A percentile compares a stretch with the other conserved stretches of the same genome.
Conservation (phyloP, 1,140 invertebrate genomes). For the Augochlora pura region DNA sequence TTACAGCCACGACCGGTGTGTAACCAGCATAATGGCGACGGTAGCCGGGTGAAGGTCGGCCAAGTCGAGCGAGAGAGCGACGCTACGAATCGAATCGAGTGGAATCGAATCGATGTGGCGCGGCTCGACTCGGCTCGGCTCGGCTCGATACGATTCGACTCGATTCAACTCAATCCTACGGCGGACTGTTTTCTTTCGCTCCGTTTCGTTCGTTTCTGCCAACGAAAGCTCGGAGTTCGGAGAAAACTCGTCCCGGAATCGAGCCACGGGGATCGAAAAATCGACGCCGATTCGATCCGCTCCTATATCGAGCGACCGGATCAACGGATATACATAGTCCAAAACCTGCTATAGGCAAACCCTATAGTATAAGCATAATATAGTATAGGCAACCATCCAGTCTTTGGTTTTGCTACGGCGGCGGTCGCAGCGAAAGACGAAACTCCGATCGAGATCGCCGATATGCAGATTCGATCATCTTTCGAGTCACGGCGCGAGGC, state of each 20-base stretch:
- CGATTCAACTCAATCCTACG: too few species aligned
- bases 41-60: conserved; percentile 69
- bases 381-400: conserved; percentile 27
- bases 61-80: conserved; percentile 63
- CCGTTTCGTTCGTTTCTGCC: background rate
- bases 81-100: conserved; percentile 24
- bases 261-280: background rate
- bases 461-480: conserved; percentile 29
- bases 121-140: conserved; percentile 2
- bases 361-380: too few species aligned
- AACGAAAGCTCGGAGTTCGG: too few species aligned
- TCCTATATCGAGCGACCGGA: background rate
- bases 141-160: background rate
- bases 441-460: conserved; percentile 4
- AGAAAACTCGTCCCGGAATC: conserved; percentile 1
- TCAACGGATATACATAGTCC: background rate
- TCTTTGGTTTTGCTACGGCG: background rate
- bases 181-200: background rate
- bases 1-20: conserved; percentile 68
- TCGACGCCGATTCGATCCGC: background rate
- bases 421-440: conserved; percentile 9
- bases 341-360: too few species aligned
- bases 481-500: too few species aligned
- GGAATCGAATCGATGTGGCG: background rate
- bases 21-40: conserved; percentile 70